Evolutionary conservation across 1,140 invertebrate genomes (phyloP).

Genomic region (Agraylea sexmaculata): DNA sequence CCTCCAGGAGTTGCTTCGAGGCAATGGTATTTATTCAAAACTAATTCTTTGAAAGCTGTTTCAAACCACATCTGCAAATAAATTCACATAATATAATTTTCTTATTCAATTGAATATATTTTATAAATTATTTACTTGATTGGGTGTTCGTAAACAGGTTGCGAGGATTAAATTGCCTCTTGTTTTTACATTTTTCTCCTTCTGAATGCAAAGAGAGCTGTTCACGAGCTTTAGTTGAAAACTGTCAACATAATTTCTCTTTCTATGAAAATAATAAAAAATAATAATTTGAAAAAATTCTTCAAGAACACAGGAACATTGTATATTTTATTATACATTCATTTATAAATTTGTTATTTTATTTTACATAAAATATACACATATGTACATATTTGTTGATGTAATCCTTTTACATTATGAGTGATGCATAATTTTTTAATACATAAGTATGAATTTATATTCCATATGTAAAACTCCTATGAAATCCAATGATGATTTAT

Average conservation of each 20-base stretch:
- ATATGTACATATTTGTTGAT: neutral
- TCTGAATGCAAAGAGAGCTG: conserved; percentile 63
- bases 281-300: neutral
- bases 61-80: conserved; percentile 68
- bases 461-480: neutral
- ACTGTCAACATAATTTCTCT: conserved; percentile 60
- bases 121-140: conserved; percentile 45
- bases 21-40: conserved; percentile 74
- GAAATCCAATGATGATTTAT: neutral
- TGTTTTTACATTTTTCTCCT: conserved; percentile 65
- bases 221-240: conserved; percentile 62
- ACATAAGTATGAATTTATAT: neutral
- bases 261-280: conserved; percentile 26
- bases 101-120: neutral
- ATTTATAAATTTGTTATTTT: neutral
- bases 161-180: conserved; percentile 61
- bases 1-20: conserved; percentile 52
- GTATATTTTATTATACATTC: too few relatives aligned
- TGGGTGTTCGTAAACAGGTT: conserved; percentile 53
- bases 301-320: neutral
- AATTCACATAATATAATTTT: conserved; percentile 5
- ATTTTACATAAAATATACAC: conserved; percentile 1
- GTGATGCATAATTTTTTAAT: neutral
- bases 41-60: conserved; percentile 73
- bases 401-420: neutral